Conservation (phyloP, 2,113 vertebrate genomes). For the Nothobranchius kuhntae region DNA sequence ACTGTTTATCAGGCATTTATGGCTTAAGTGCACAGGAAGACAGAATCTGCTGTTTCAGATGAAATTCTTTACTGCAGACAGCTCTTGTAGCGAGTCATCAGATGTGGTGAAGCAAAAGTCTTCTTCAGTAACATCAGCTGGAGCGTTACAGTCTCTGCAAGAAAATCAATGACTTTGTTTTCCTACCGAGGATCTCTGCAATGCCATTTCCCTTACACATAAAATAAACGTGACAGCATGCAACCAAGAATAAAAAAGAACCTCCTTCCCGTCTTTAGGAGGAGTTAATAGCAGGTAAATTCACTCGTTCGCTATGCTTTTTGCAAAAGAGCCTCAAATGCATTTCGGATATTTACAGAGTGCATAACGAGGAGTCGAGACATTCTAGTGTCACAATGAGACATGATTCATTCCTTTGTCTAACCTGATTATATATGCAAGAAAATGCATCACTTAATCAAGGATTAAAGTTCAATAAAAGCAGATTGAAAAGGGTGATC, state of each 20-base stretch:
- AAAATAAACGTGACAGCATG: too few relatives aligned
- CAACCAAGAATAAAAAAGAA: too few relatives aligned
- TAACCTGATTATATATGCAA: constrained; percentile 60
- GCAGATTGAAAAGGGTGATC: constrained; percentile 61
- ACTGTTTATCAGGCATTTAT: constrained; percentile 60
- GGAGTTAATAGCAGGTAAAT: too few relatives aligned
- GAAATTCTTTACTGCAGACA: constrained; percentile 41
- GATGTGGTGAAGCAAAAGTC: constrained; percentile 13
- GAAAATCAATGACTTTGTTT: constrained; percentile 20
- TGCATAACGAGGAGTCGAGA: constrained; percentile 59
- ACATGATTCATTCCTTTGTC: constrained; percentile 55
- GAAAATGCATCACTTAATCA: constrained; percentile 38
- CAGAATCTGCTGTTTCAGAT: constrained; percentile 54
- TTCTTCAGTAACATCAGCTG: constrained; percentile 42
- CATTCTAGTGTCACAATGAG: constrained; percentile 53
- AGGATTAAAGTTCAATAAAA: constrained; percentile 29
- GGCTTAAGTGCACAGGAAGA: constrained; percentile 75
- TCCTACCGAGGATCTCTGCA: not conserved
- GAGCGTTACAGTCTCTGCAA: constrained; percentile 19
- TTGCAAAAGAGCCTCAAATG: constrained; percentile 10
- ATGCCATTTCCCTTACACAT: too few relatives aligned
- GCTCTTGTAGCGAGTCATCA: constrained; percentile 50
- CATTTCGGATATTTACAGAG: constrained; percentile 44
- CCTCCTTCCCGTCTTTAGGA: too few relatives aligned
- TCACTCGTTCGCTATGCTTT: too few relatives aligned